Base-by-base conservation (phyloP, 1,140 invertebrate genomes). In the Aethina tumida region DNA sequence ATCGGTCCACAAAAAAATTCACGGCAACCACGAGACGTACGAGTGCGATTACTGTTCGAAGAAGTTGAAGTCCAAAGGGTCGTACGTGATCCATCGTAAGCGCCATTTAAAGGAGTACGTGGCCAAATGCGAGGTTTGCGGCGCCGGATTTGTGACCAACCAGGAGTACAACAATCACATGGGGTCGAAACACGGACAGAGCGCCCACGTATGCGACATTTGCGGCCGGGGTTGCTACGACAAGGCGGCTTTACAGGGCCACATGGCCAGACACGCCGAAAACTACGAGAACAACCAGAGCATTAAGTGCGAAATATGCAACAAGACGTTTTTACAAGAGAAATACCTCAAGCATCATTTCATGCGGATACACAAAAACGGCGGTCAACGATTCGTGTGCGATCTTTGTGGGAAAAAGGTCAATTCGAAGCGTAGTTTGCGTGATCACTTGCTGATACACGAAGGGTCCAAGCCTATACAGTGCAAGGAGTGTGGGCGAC, bases 11-110 rank as follows among this genome's bases (percentile, higher is more conserved):
- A 64, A 77, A 21, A 20, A 41, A 0, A 32, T 52, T 8, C 45
- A 54, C 21, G 33, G 13, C 0, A 41, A 42, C 5, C 56, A 58
- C 17, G 47, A 47, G 2, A 50, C 55, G 4, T 60, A 50, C 38
- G 39, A 50, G 26, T 63, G 61, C 33, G 50, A 60, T 12, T 29
- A 57, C 17, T 63, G 60, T 30, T 40, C 45, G 0, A 76, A 77
- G 39, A 68, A 72, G 2, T 85, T 88, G 49, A 79, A 73, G 5
- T 68, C 81, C 1, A 69, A 74, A 14, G 72, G 75, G 2, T 68
- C 81, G 37, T 61, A 83, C 36, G 71, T 71, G 1, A 71, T 70
- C n/a, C 81, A 86, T 50, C 59, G 70, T 5, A 63, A 72, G 19
- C 71, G 74, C 10, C 71, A 77, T 39, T 67, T 70, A 10, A 70